Conservation (phyloP, 2,888 invertebrate genomes). For the Yponomeuta malinellus region DNA sequence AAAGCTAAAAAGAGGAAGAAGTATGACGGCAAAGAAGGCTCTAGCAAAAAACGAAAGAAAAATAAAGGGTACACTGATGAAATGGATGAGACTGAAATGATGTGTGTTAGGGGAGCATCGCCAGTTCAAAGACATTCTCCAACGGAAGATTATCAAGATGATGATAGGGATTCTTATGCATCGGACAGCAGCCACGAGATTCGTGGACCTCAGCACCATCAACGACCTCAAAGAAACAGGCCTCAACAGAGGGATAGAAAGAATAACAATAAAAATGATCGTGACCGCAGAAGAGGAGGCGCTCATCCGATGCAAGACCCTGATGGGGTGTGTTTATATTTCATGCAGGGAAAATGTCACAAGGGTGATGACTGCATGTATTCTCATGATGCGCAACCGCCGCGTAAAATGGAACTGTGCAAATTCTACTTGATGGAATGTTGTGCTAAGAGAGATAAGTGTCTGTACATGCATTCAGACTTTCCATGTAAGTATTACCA, state of each 20-base stretch:
- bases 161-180: slow-evolving; percentile 71
- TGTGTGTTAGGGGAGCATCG: slow-evolving; percentile 86
- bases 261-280: slow-evolving; percentile 69
- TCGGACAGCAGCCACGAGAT: slow-evolving; percentile 75
- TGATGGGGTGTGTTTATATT: slow-evolving; percentile 87
- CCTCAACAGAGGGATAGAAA: slow-evolving; percentile 60
- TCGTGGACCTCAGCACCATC: slow-evolving; percentile 62
- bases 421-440: slow-evolving; percentile 97
- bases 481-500: slow-evolving; percentile 99
- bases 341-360: slow-evolving; percentile 92
- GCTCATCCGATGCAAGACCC: slow-evolving; percentile 78
- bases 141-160: slow-evolving; percentile 57
- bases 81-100: slow-evolving; percentile 86
- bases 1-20: slow-evolving; percentile 77
- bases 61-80: slow-evolving; percentile 70
- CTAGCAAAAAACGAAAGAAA: slow-evolving; percentile 75
- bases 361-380: slow-evolving; percentile 90
- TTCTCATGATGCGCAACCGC: slow-evolving; percentile 88
- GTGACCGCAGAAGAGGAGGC: slow-evolving; percentile 62
- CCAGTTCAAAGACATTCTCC: slow-evolving; percentile 65
- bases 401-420: slow-evolving; percentile 94
- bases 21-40: slow-evolving; percentile 73
- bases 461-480: slow-evolving; percentile 96
- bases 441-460: slow-evolving; percentile 96
- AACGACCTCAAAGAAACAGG: slow-evolving; percentile 59